These are phyloP conservation scores for Anarsia innoxiella DNA, from an alignment of 2,888 invertebrate genomes.

Conservation along the genomic window DNA sequence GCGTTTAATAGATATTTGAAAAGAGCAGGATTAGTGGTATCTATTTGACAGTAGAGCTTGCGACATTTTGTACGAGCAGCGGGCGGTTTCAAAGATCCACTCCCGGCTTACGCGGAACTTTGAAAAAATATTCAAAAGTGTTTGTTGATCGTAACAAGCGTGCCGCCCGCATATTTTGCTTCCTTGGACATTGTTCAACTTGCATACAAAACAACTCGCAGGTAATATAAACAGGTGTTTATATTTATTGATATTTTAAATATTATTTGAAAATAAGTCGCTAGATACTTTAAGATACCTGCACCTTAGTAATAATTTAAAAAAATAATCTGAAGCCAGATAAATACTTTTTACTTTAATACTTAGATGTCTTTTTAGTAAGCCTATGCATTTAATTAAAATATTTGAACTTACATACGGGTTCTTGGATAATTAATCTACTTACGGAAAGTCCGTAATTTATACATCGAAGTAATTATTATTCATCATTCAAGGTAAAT, in stretches of 20 bases:
- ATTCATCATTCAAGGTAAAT: conserved; percentile 67
- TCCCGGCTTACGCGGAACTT: conserved; percentile 52
- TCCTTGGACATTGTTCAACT: conserved; percentile 12
- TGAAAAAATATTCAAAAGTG: conserved; percentile 36
- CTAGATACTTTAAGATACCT: too few relatives aligned
- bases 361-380: too few relatives aligned
- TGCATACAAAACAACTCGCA: conserved; percentile 14
- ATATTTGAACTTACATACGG: conserved; percentile 41
- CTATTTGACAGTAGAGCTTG: conserved; percentile 47
- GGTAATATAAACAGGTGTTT: too few relatives aligned
- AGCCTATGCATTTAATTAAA: too few relatives aligned
- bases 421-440: conserved; percentile 50
- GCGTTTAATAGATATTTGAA: conserved; percentile 53
- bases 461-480: conserved; percentile 52
- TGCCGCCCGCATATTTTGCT: conserved; percentile 24
- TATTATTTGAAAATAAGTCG: too few relatives aligned
- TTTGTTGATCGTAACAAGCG: conserved; percentile 29
- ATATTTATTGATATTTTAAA: conserved; percentile 1
- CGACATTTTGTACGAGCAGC: too few relatives aligned
- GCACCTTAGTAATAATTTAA: too few relatives aligned
- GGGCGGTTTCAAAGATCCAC: conserved; percentile 36
- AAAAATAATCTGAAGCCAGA: too few relatives aligned
- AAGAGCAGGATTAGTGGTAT: conserved; percentile 58
- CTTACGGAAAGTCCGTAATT: conserved; percentile 56
- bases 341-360: too few relatives aligned